A percentile compares a stretch with the other conserved stretches of the same genome.
These are phyloP conservation scores for Nasonia vitripennis DNA, from an alignment of 1,140 invertebrate genomes.

Conservation along the genomic window DNA sequence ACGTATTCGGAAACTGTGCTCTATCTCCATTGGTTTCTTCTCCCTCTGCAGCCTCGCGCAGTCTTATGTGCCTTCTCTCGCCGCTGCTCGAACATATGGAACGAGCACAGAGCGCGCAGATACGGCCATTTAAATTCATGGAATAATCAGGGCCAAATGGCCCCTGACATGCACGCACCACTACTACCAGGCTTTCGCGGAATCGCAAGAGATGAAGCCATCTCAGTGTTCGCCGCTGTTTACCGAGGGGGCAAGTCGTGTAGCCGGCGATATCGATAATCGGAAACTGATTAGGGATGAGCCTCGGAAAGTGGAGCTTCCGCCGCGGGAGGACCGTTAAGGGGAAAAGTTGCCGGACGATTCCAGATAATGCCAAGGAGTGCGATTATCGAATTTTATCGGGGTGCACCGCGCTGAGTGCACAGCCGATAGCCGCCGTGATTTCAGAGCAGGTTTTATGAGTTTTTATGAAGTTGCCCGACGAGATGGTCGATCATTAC, in stretches of 20 bases:
- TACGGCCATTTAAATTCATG: conserved; percentile 57
- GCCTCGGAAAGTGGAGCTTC: background rate
- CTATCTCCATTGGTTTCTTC: background rate
- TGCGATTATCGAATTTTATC: conserved; percentile 49
- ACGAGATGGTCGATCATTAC: background rate
- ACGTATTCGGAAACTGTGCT: background rate
- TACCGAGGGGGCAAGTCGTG: background rate
- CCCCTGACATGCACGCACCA: conserved; percentile 17
- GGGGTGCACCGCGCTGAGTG: background rate
- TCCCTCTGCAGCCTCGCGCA: too few species aligned
- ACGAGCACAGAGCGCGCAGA: background rate
- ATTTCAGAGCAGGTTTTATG: background rate
- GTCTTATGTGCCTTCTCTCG: background rate
- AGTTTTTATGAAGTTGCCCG: background rate
- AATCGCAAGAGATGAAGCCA: background rate
- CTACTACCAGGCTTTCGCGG: background rate
- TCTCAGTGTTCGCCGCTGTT: background rate
- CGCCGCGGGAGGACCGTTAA: background rate
- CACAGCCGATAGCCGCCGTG: background rate
- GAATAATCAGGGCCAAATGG: conserved; percentile 54
- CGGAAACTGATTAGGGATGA: conserved; percentile 34
- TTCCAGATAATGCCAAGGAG: conserved; percentile 18
- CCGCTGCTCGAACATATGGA: background rate
- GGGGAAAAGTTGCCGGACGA: conserved; percentile 42
- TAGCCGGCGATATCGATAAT: conserved; percentile 44